phyloP scores from a whole-genome alignment of 2,888 invertebrate genomes.

The Lobophora halterata region DNA sequence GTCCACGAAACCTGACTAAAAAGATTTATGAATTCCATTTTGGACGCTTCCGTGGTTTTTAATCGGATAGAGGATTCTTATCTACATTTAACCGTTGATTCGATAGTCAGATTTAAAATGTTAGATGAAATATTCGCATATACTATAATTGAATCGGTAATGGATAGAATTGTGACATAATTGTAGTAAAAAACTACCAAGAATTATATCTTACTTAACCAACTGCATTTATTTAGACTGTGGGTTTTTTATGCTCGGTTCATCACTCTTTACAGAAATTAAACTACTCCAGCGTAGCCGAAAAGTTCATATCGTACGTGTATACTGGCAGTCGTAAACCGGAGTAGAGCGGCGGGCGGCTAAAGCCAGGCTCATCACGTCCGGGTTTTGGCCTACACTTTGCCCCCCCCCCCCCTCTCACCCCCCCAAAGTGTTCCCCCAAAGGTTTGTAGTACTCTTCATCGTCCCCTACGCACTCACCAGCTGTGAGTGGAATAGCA shows the following conservation, averaged over 20 bases:
- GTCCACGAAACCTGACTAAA: constrained; percentile 14
- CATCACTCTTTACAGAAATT: constrained; percentile 10
- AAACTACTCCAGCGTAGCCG: constrained; percentile 12
- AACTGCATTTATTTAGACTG: too few relatives aligned
- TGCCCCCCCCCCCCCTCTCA: too few relatives aligned
- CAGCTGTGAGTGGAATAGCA: constrained; percentile 37
- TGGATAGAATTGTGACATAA: too few relatives aligned
- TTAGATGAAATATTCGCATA: too few relatives aligned
- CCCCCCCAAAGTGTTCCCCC: too few relatives aligned
- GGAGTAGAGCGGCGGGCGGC: constrained; percentile 21
- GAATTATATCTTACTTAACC: too few relatives aligned
- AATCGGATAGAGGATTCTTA: too few relatives aligned
- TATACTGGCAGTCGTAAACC: constrained; percentile 29
- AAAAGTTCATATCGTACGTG: constrained; percentile 21
- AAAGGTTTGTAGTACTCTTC: constrained; percentile 21
- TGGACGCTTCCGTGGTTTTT: constrained; percentile 6
- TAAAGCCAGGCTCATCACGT: constrained; percentile 6
- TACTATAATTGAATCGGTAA: too few relatives aligned
- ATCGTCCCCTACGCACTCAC: constrained; percentile 27
- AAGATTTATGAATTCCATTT: constrained; percentile 11
- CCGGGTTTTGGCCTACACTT: constrained; percentile 3
- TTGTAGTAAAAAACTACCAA: too few relatives aligned
- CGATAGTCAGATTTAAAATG: too few relatives aligned
- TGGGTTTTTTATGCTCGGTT: constrained; percentile 2
- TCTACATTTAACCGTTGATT: too few relatives aligned